Percentiles rank a stretch among this genome's conserved stretches.
Conservation (phyloP, 2,888 invertebrate genomes). For the Mythimna impura region DNA sequence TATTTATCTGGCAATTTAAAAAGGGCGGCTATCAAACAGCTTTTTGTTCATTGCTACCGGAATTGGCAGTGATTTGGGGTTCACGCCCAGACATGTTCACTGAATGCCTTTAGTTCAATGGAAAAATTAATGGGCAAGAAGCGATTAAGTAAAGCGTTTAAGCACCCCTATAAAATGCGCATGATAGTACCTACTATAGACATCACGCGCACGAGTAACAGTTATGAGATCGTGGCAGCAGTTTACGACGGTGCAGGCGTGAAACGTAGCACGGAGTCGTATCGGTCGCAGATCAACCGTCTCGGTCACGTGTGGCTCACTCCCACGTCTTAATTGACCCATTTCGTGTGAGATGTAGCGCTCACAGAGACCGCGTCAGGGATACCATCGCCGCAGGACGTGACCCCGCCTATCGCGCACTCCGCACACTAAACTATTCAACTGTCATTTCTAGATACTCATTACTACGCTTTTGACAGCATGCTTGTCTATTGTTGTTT, state of each 20-base stretch:
- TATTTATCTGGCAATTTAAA: slow-evolving; percentile 18
- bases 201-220: slow-evolving; percentile 54
- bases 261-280: slow-evolving; percentile 83
- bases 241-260: slow-evolving; percentile 82
- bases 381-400: slow-evolving; percentile 89
- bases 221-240: slow-evolving; percentile 73
- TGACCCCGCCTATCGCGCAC: slow-evolving; percentile 72
- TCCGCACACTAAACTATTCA: slow-evolving; percentile 68
- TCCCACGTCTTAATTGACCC: slow-evolving; percentile 90
- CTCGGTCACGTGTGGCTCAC: slow-evolving; percentile 88
- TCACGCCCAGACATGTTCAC: slow-evolving; percentile 72
- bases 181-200: slow-evolving; percentile 28
- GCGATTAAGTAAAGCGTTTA: slow-evolving; percentile 57
- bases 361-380: slow-evolving; percentile 81
- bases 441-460: slow-evolving; percentile 67
- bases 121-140: slow-evolving; percentile 58
- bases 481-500: slow-evolving; percentile 38
- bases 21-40: slow-evolving; percentile 35
- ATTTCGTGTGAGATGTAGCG: slow-evolving; percentile 88
- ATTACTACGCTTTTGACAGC: slow-evolving; percentile 70
- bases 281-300: slow-evolving; percentile 84
- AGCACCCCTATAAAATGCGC: slow-evolving; percentile 42
- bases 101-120: slow-evolving; percentile 38
- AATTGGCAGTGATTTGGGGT: slow-evolving; percentile 72
- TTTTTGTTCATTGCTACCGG: slow-evolving; percentile 70